These are phyloP conservation scores for Brachionus calyciflorus DNA, from an alignment of 1,140 invertebrate species.

Conservation along the genomic window DNA sequence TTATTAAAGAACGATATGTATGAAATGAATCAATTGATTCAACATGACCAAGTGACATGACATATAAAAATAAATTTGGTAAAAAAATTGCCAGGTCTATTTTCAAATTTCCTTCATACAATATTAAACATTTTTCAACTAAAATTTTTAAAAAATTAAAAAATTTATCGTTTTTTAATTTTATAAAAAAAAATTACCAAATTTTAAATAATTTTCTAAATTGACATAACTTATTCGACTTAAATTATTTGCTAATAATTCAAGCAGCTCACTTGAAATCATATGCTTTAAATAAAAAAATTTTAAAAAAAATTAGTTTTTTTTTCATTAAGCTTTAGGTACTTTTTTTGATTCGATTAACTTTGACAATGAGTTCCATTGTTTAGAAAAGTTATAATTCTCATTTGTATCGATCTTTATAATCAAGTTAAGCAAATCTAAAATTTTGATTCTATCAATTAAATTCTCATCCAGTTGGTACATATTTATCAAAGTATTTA, in stretches of 20 bases:
- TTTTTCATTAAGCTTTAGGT: too few relatives aligned
- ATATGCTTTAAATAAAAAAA: not conserved
- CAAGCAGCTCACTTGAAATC: not conserved
- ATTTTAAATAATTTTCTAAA: slow-evolving; percentile 3
- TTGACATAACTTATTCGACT: not conserved
- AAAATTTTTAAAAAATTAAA: not conserved
- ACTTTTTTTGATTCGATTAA: not conserved
- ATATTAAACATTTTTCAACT: not conserved
- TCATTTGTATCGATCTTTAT: not conserved
- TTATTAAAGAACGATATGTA: not conserved
- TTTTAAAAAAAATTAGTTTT: too few relatives aligned
- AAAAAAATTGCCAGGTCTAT: not conserved
- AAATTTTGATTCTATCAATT: not conserved
- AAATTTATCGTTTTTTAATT: not conserved
- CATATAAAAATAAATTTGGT: slow-evolving; percentile 9
- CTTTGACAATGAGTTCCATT: not conserved
- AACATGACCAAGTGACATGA: not conserved
- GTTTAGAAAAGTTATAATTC: not conserved
- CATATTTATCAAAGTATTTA: not conserved
- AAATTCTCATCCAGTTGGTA: not conserved
- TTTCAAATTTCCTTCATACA: not conserved
- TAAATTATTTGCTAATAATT: not conserved
- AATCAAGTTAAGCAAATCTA: not conserved
- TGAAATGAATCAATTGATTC: slow-evolving; percentile 6
- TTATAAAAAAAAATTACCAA: not conserved